Conservation (phyloP, 2,888 invertebrate species). For the Calameuta idolon region DNA sequence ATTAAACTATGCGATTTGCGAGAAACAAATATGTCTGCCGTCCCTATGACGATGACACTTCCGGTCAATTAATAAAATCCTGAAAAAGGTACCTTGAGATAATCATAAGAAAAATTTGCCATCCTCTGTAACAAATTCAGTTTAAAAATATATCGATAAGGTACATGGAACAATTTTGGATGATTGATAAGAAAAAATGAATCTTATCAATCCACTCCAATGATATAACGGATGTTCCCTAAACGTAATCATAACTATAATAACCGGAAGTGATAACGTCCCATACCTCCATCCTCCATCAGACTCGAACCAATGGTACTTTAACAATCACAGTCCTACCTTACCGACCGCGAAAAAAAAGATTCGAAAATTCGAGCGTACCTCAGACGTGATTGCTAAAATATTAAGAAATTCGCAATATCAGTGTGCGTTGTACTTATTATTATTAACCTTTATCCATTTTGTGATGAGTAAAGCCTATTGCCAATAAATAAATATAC, state of each 20-base stretch:
- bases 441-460: slow-evolving; percentile 19
- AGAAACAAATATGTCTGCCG: background rate
- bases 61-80: background rate
- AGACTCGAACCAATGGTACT: too few relatives aligned
- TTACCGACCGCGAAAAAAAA: too few relatives aligned
- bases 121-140: too few relatives aligned
- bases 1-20: background rate
- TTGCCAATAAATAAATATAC: slow-evolving; percentile 17
- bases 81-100: too few relatives aligned
- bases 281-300: too few relatives aligned
- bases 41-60: background rate
- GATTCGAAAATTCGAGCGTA: too few relatives aligned
- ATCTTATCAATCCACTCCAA: background rate
- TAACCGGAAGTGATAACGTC: background rate
- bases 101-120: too few relatives aligned
- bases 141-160: too few relatives aligned
- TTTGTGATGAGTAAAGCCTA: slow-evolving; percentile 39
- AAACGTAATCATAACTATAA: background rate
- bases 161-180: background rate
- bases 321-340: too few relatives aligned
- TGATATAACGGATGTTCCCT: background rate
- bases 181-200: background rate
- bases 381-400: too few relatives aligned
- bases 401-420: slow-evolving; percentile 9
- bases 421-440: slow-evolving; percentile 40